phyloP scores from a whole-genome alignment of 2,797 vertebrate genomes.

The Alfaro cultratus region DNA sequence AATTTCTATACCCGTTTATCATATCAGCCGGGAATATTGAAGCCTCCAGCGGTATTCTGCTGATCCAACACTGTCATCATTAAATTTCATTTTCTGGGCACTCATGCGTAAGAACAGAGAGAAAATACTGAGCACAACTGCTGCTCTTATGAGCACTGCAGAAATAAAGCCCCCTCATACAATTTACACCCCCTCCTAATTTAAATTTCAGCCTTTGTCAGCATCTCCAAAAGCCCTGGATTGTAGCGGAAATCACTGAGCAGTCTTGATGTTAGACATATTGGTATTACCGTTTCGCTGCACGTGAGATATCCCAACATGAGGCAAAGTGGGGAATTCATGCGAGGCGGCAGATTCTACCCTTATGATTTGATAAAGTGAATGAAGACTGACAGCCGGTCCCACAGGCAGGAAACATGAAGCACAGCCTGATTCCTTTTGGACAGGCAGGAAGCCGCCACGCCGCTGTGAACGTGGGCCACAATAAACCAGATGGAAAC shows the following conservation, averaged over 20 bases:
- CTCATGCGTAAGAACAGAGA: constrained; percentile 56
- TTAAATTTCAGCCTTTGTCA: constrained; percentile 38
- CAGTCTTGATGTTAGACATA: constrained; percentile 39
- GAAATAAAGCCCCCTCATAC: constrained; percentile 35
- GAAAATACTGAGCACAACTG: constrained; percentile 59
- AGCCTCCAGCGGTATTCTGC: constrained; percentile 73
- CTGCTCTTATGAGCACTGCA: constrained; percentile 26
- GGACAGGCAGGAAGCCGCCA: constrained; percentile 15
- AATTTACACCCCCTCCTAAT: constrained; percentile 3
- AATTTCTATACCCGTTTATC: constrained; percentile 73
- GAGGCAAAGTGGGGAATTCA: constrained; percentile 28
- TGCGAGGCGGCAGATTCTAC: constrained; percentile 26
- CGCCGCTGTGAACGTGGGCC: constrained; percentile 31
- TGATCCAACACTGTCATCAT: constrained; percentile 77
- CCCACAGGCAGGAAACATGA: constrained; percentile 27
- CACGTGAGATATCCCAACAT: constrained; percentile 29
- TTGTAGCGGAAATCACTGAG: constrained; percentile 28
- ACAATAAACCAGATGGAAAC: constrained; percentile 33
- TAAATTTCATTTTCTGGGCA: constrained; percentile 72
- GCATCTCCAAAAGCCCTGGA: constrained; percentile 32
- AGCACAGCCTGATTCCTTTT: constrained; percentile 18
- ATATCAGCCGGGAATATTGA: constrained; percentile 74
- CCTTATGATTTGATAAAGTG: constrained; percentile 51
- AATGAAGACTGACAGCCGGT: constrained; percentile 52
- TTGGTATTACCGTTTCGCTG: constrained; percentile 42